These are phyloP conservation scores for Cuniculus paca DNA, from an alignment of 2,797 vertebrate genomes.

Conservation along the genomic window DNA sequence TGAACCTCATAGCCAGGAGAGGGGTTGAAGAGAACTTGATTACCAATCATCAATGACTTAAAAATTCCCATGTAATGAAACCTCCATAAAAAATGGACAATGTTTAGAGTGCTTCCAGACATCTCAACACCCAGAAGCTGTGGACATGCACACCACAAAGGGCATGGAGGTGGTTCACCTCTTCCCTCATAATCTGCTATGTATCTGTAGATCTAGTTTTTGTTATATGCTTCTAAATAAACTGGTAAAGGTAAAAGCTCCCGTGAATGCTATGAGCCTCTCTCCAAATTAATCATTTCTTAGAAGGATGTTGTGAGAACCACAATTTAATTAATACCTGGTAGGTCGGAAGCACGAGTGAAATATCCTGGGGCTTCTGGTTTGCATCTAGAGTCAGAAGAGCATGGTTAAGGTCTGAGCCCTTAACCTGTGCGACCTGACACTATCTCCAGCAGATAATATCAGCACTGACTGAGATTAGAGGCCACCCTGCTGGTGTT, in stretches of 20 bases:
- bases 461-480: background rate
- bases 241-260: background rate
- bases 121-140: background rate
- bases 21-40: background rate
- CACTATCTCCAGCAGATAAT: background rate
- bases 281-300: background rate
- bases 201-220: background rate
- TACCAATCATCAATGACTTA: background rate
- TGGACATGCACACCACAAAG: background rate
- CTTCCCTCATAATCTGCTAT: background rate
- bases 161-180: no score
- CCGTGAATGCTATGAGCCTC: background rate
- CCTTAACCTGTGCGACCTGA: background rate
- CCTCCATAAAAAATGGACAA: background rate
- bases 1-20: background rate
- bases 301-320: background rate
- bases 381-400: background rate
- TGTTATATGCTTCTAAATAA: background rate
- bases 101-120: background rate
- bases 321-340: background rate
- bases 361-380: background rate
- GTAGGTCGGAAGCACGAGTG: background rate
- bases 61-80: background rate
- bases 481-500: no score
- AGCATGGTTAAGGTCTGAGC: background rate